phyloP scores from a whole-genome alignment of 2,113 vertebrate species.

The Peucedramus taeniatus region DNA sequence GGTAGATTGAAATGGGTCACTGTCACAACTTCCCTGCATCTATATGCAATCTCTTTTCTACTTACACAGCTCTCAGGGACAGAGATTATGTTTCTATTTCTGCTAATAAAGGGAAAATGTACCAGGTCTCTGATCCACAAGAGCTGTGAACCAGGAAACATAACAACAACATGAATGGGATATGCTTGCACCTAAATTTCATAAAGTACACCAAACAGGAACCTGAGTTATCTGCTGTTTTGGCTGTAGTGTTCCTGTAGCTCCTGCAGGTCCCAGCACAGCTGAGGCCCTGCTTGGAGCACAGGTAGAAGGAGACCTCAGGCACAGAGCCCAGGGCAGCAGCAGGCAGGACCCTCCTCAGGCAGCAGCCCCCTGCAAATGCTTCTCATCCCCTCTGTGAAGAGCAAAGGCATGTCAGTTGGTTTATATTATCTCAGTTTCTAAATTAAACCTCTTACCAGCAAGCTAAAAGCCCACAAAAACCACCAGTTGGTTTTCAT shows the following conservation, averaged over 20 bases:
- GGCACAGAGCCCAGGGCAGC: not conserved
- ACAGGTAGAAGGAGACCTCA: rapidly evolving
- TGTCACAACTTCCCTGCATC: not conserved
- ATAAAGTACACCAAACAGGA: not conserved
- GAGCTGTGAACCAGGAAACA: not conserved
- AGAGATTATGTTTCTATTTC: not conserved
- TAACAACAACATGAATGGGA: not conserved
- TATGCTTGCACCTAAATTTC: not conserved
- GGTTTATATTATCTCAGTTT: not conserved
- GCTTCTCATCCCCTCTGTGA: not conserved
- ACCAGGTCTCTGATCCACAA: not conserved
- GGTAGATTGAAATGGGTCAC: not conserved
- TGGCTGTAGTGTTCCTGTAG: not conserved
- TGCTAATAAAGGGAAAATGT: not conserved
- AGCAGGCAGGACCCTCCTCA: not conserved
- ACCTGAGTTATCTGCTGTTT: not conserved
- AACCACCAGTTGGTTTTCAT: slow-evolving; percentile 23
- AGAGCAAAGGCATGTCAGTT: not conserved
- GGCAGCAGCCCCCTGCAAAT: not conserved
- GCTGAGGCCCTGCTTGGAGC: not conserved
- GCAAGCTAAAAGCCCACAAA: slow-evolving; percentile 13
- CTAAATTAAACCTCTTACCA: slow-evolving; percentile 12
- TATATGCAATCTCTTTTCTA: not conserved
- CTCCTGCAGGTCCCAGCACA: not conserved
- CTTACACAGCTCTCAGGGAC: not conserved